These are phyloP conservation scores for Lordiphosa clarofinis DNA, from an alignment of 1,140 invertebrate genomes.

Conservation along the genomic window DNA sequence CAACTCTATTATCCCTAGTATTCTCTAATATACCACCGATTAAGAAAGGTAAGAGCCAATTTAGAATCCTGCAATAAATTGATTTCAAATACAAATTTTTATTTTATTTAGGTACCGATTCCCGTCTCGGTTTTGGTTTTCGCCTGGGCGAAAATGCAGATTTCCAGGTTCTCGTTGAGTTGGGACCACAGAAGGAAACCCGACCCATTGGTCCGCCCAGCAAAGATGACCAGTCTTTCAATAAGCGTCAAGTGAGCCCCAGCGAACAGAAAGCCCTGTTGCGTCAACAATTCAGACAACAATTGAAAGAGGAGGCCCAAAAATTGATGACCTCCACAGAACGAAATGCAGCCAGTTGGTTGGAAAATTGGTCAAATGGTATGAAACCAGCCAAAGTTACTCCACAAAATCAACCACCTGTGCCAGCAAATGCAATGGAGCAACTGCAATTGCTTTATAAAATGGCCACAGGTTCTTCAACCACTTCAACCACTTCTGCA, in stretches of 20 bases:
- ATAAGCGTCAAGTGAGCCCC: constrained; percentile 69
- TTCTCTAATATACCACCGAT: constrained; percentile 91
- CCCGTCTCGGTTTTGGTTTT: constrained; percentile 88
- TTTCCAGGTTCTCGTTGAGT: constrained; percentile 87
- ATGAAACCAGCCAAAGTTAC: constrained; percentile 39
- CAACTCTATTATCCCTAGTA: constrained; percentile 86
- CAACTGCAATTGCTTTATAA: constrained; percentile 73
- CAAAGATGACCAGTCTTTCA: constrained; percentile 60
- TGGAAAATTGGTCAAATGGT: constrained; percentile 70
- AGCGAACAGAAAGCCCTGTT: constrained; percentile 37
- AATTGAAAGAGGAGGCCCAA: constrained; percentile 32
- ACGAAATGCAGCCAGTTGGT: constrained; percentile 56
- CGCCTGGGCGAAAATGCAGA: constrained; percentile 89
- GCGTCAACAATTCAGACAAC: constrained; percentile 39
- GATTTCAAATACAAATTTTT: not conserved
- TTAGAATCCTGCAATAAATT: too few species aligned
- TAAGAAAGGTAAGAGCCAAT: constrained; percentile 85
- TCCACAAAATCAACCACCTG: constrained; percentile 12
- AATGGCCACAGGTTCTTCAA: constrained; percentile 51
- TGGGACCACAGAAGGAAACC: constrained; percentile 88
- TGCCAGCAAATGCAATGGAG: constrained; percentile 44
- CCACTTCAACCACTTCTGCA: constrained; percentile 9
- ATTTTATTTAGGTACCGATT: constrained; percentile 85
- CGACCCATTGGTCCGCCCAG: constrained; percentile 81
- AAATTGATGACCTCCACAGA: constrained; percentile 54